phyloP scores from a whole-genome alignment of 1,140 invertebrate species.

The Zophobas atratus region DNA sequence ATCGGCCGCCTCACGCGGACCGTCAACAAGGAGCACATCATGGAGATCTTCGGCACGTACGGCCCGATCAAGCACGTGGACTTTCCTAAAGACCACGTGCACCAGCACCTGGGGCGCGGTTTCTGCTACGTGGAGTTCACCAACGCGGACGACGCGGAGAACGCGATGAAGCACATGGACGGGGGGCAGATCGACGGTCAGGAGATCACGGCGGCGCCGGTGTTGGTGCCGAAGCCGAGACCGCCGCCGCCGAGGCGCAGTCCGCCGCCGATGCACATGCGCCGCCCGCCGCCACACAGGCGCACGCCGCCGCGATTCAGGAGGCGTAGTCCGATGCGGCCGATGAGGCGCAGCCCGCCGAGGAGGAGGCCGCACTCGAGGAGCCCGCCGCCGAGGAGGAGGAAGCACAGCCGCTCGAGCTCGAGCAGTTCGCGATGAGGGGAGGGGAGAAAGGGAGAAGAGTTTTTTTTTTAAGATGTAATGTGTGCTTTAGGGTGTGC shows the following conservation, averaged over 20 bases:
- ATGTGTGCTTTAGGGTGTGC: not conserved
- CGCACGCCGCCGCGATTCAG: slow-evolving; percentile 70
- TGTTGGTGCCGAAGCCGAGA: slow-evolving; percentile 83
- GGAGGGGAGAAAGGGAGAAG: no score
- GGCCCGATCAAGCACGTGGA: slow-evolving; percentile 93
- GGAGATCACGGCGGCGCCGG: slow-evolving; percentile 94
- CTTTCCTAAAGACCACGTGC: slow-evolving; percentile 89
- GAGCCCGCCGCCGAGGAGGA: slow-evolving; percentile 76
- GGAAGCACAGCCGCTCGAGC: slow-evolving; percentile 85
- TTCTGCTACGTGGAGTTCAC: slow-evolving; percentile 97
- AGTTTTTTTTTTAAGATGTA: slow-evolving; percentile 4
- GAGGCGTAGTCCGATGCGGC: slow-evolving; percentile 75
- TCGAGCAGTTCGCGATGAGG: slow-evolving; percentile 84
- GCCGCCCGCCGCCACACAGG: slow-evolving; percentile 73
- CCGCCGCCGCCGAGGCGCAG: slow-evolving; percentile 77
- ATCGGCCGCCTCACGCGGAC: slow-evolving; percentile 93
- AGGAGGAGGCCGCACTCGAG: slow-evolving; percentile 74
- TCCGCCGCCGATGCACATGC: slow-evolving; percentile 74
- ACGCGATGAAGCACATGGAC: slow-evolving; percentile 99
- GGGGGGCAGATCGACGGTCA: slow-evolving; percentile 95
- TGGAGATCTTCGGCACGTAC: slow-evolving; percentile 96
- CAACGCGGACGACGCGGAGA: slow-evolving; percentile 95
- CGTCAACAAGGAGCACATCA: slow-evolving; percentile 93
- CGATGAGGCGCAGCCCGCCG: slow-evolving; percentile 71
- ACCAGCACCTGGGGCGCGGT: slow-evolving; percentile 88